Evolutionary conservation across 2,113 vertebrate genomes (phyloP).

Genomic region (Buteo buteo): DNA sequence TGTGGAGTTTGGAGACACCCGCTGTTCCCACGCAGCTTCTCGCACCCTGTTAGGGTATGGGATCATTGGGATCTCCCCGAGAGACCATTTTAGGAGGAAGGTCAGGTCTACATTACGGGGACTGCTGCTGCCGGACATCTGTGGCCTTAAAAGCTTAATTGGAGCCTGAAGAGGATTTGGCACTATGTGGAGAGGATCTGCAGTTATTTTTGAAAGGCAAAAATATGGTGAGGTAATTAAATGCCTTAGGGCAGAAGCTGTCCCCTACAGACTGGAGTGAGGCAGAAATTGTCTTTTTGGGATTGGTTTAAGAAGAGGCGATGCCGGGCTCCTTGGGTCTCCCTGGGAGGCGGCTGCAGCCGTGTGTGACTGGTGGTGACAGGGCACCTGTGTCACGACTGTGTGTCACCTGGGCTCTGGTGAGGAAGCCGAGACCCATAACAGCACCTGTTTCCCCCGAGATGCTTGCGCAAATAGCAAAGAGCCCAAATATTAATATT

Average conservation of each 20-base stretch:
- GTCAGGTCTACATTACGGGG: accelerated
- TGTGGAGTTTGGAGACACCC: not conserved
- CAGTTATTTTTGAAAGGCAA: not conserved
- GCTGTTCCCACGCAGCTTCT: not conserved
- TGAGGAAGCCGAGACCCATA: accelerated
- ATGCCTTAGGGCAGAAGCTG: not conserved
- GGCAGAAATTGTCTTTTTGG: not conserved
- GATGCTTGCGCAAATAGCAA: not conserved
- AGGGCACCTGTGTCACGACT: not conserved
- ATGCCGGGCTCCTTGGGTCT: accelerated
- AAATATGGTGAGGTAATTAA: not conserved
- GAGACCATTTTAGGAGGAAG: not conserved
- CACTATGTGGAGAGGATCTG: not conserved
- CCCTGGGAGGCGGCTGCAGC: not conserved
- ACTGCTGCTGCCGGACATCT: not conserved
- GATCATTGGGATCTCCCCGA: not conserved
- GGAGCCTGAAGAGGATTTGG: not conserved
- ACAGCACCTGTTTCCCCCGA: not conserved
- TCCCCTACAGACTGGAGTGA: not conserved
- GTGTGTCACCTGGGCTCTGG: accelerated
- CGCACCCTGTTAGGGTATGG: not conserved
- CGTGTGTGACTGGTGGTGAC: accelerated
- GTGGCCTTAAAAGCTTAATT: not conserved
- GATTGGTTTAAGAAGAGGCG: not conserved
- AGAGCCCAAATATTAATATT: not conserved